A percentile compares a stretch with the other conserved stretches of the same genome.
Conservation (phyloP, 2,113 vertebrate genomes). For the Limanda limanda region DNA sequence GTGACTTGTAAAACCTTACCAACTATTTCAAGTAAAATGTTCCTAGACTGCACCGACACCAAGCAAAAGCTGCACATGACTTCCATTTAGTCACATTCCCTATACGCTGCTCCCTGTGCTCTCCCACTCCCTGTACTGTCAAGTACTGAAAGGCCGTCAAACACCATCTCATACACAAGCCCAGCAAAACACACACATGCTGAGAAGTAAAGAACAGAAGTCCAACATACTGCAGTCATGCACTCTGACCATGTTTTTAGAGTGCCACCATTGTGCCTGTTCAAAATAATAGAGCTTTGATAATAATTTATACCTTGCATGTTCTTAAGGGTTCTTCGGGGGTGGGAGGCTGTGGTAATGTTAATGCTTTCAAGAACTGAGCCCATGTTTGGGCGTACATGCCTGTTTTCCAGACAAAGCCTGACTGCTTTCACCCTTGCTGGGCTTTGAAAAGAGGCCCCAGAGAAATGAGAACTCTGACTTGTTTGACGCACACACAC, state of each 20-base stretch:
- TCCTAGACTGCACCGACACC: neutral
- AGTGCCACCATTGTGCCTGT: neutral
- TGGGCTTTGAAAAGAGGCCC: constrained; percentile 22
- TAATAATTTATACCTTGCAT: neutral
- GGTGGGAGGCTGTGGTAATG: neutral
- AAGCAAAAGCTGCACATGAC: neutral
- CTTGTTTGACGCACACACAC: neutral
- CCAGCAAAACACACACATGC: too few relatives aligned
- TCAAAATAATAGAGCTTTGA: neutral
- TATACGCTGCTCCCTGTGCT: neutral
- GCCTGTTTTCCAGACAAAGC: constrained; percentile 31
- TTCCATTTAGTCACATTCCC: neutral
- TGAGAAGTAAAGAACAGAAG: too few relatives aligned
- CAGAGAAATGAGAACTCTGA: constrained; percentile 16
- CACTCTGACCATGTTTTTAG: neutral
- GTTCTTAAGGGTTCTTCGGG: neutral
- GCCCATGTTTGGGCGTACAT: constrained; percentile 1
- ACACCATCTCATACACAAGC: neutral
- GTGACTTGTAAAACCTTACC: constrained; percentile 5
- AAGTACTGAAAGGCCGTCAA: neutral
- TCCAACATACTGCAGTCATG: too few relatives aligned
- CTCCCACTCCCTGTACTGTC: neutral
- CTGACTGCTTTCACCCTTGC: constrained; percentile 16
- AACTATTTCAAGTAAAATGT: too few relatives aligned
- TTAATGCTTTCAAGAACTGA: constrained; percentile 9